Evolutionary conservation across 2,888 invertebrate genomes (phyloP), one percentile per base, ranked within the genome.

Genomic region (Anorthoa munda): DNA sequence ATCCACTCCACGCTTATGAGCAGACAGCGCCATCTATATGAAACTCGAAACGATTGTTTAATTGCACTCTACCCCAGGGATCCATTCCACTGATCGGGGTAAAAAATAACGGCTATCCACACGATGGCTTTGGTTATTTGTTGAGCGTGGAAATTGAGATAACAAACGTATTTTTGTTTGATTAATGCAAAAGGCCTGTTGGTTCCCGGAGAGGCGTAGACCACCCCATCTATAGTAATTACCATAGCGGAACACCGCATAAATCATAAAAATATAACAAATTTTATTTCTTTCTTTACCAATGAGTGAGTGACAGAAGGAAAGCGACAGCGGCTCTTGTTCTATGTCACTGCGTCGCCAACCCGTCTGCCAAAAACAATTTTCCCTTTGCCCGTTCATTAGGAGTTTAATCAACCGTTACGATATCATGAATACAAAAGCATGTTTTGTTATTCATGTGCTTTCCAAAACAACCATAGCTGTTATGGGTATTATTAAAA

Each of bases 21-120:
- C 39, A 45, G 46, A 58, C 67, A 72, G 67, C 48, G 79, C 75
- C 80, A 70, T 79, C 83, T 75, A 83, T 80, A 61, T 68, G 84
- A 75, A 84, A 86, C 76, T 65, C 60, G 81, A 77, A 79, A 75
- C 86, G 72, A 81, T 76, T 77, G 70, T 84, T 84, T 85, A 86
- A 86, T 85, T 83, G 81, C 83, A 56, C 70, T 63, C 61, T 53
- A 11, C 84, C 76, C 86, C n/a, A 18, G 79, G 82, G 84, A 84
- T 64, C 53, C 75, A 83, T 84, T 67, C 50, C 67, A 53, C 59
- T 75, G 85, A 82, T 66, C 68, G 61, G 72, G 56, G 51, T 80
- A 77, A 84, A 83, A 84, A 86, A 75, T 80, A 83, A 74, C 72
- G 55, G 65, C 66, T 48, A 69, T 71, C 72, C 68, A 55, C 60